phyloP scores from a whole-genome alignment of 2,888 invertebrate species.

The Scelioninae gen. 2 region DNA sequence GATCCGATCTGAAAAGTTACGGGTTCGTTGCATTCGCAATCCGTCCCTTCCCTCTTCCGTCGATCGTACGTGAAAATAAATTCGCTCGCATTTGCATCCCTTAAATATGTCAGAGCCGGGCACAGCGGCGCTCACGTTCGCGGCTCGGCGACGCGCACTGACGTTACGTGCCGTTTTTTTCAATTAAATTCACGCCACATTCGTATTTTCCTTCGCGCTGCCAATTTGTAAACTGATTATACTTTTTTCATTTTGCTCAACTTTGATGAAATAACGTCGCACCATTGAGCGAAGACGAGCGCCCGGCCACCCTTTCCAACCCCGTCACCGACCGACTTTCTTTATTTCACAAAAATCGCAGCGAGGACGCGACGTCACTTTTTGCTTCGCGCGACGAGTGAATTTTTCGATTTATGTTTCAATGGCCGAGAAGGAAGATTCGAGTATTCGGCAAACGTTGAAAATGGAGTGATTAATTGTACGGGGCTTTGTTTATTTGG shows the following conservation, averaged over 20 bases:
- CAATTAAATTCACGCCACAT: conserved; percentile 58
- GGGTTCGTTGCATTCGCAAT: conserved; percentile 61
- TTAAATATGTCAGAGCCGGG: conserved; percentile 57
- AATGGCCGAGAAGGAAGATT: no score
- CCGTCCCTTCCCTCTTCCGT: conserved; percentile 58
- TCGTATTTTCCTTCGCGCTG: conserved; percentile 52
- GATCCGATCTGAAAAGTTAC: conserved; percentile 62
- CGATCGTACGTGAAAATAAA: conserved; percentile 60
- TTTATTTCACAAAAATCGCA: conserved; percentile 38
- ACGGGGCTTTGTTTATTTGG: background rate
- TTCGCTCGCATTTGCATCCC: conserved; percentile 59
- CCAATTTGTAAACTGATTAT: conserved; percentile 59
- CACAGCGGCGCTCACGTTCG: conserved; percentile 52
- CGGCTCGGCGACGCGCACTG: conserved; percentile 48
- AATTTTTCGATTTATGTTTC: conserved; percentile 36
- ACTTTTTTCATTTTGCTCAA: conserved; percentile 51
- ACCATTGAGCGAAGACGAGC: conserved; percentile 44
- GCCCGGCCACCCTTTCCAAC: background rate
- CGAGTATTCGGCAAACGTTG: no score
- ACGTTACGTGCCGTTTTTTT: conserved; percentile 57
- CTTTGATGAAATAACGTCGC: conserved; percentile 49
- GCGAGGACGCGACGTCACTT: conserved; percentile 14
- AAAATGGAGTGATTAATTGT: conserved; percentile 1
- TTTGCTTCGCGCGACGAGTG: conserved; percentile 32
- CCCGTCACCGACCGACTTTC: background rate